A percentile compares a stretch with the other conserved stretches of the same genome.
These are phyloP conservation scores for Himalopsyche tibetana DNA, from an alignment of 2,888 invertebrate genomes.

Conservation along the genomic window DNA sequence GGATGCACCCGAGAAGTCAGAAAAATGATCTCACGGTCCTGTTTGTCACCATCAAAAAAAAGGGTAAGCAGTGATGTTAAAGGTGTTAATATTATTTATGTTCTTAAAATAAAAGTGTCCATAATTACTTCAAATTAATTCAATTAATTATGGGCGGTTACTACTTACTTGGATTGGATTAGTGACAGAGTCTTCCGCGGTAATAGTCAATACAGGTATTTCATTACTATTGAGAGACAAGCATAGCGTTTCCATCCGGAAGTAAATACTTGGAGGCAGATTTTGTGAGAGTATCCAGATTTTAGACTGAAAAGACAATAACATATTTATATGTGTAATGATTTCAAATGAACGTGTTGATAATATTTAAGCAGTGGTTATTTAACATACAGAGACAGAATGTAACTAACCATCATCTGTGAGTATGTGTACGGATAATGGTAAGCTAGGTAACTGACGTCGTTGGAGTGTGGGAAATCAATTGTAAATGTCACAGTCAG, in stretches of 20 bases:
- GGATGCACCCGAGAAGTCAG: constrained; percentile 90
- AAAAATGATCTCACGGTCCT: constrained; percentile 84
- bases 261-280: constrained; percentile 76
- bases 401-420: constrained; percentile 80
- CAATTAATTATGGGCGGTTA: constrained; percentile 66
- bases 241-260: constrained; percentile 82
- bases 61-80: background rate
- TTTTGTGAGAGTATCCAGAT: constrained; percentile 78
- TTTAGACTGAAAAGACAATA: constrained; percentile 75
- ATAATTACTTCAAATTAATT: background rate
- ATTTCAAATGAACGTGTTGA: background rate
- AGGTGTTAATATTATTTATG: background rate
- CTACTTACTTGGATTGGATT: constrained; percentile 79
- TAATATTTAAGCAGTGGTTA: constrained; percentile 8
- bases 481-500: constrained; percentile 88
- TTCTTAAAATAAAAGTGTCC: background rate
- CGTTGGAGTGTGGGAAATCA: constrained; percentile 84
- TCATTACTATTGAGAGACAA: constrained; percentile 84
- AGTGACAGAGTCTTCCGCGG: constrained; percentile 77
- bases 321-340: background rate
- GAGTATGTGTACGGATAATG: constrained; percentile 92
- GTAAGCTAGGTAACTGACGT: constrained; percentile 91
- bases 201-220: constrained; percentile 86
- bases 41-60: too few species aligned
- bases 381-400: constrained; percentile 38